These are phyloP conservation scores for Dinoponera quadriceps DNA, from an alignment of 1,140 invertebrate species.

Conservation along the genomic window DNA sequence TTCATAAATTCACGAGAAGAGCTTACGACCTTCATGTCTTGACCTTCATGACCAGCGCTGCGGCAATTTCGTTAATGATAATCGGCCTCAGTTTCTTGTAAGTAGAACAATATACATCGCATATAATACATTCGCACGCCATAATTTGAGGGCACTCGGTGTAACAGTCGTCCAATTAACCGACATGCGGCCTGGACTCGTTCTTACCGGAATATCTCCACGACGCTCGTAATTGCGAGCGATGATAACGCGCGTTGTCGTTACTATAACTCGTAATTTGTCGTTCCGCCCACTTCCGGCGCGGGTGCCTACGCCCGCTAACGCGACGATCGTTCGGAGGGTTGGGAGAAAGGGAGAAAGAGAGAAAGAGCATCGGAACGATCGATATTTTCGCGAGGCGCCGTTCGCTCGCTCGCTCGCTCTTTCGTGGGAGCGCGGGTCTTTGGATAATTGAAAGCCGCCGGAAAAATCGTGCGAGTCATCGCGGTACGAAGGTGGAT, in stretches of 20 bases:
- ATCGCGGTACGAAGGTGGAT: slow-evolving; percentile 59
- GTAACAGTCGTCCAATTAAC: slow-evolving; percentile 38
- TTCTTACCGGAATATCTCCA: slow-evolving; percentile 19
- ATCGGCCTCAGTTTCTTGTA: background rate
- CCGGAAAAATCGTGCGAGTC: slow-evolving; percentile 76
- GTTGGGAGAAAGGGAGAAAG: slow-evolving; percentile 10
- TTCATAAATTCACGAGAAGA: too few relatives aligned
- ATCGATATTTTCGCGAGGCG: slow-evolving; percentile 73
- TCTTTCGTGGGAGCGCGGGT: slow-evolving; percentile 64
- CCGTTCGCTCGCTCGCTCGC: slow-evolving; percentile 25
- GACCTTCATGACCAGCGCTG: too few relatives aligned
- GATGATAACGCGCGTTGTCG: slow-evolving; percentile 45
- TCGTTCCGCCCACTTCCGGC: slow-evolving; percentile 62
- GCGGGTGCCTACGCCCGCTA: slow-evolving; percentile 25
- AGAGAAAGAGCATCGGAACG: slow-evolving; percentile 7
- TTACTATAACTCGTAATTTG: slow-evolving; percentile 61
- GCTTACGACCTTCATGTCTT: too few relatives aligned
- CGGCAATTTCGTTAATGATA: background rate
- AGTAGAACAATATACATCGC: background rate
- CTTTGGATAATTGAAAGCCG: slow-evolving; percentile 77
- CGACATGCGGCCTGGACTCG: background rate
- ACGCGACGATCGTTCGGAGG: slow-evolving; percentile 26
- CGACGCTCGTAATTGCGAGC: slow-evolving; percentile 36
- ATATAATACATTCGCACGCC: background rate
- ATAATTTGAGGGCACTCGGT: slow-evolving; percentile 22